A percentile compares a stretch with the other conserved stretches of the same genome.
These are phyloP conservation scores for Caenorhabditis latens DNA, from an alignment of 1,140 invertebrate species.

Conservation along the genomic window DNA sequence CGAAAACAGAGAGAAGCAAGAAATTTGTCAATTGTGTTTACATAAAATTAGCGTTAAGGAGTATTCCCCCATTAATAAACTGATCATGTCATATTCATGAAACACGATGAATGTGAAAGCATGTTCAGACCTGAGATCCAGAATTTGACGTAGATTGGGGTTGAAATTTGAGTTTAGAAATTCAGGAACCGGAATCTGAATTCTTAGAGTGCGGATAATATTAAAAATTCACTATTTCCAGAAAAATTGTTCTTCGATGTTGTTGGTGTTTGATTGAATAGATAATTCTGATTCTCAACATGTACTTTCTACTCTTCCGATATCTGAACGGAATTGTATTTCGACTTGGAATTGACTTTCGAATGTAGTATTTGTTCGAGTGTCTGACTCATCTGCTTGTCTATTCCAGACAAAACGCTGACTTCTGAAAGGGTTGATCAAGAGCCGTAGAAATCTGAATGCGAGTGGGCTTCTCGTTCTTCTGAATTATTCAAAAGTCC, in stretches of 20 bases:
- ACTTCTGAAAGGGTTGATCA: conserved; percentile 40
- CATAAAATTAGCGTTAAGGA: background rate
- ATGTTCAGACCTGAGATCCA: too few species aligned
- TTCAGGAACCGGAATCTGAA: background rate
- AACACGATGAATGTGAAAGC: too few species aligned
- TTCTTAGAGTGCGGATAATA: background rate
- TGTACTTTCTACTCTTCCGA: background rate
- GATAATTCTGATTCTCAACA: background rate
- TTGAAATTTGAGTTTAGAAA: background rate
- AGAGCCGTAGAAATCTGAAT: conserved; percentile 21
- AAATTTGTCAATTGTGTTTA: background rate
- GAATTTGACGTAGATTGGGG: too few species aligned
- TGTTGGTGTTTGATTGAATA: conserved; percentile 2
- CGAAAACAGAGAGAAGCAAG: background rate
- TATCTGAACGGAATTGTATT: background rate
- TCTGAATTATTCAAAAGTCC: conserved; percentile 37
- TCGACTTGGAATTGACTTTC: background rate
- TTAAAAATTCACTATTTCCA: conserved; percentile 3
- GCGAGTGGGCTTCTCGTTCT: conserved; percentile 38
- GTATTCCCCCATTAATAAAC: too few species aligned
- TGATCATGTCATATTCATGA: too few species aligned
- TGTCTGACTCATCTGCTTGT: conserved; percentile 22
- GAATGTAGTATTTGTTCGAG: conserved; percentile 1
- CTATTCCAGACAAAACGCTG: conserved; percentile 17
- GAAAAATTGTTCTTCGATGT: background rate